Conservation (phyloP, 1,140 invertebrate genomes). For the Brachystomella parvula region DNA sequence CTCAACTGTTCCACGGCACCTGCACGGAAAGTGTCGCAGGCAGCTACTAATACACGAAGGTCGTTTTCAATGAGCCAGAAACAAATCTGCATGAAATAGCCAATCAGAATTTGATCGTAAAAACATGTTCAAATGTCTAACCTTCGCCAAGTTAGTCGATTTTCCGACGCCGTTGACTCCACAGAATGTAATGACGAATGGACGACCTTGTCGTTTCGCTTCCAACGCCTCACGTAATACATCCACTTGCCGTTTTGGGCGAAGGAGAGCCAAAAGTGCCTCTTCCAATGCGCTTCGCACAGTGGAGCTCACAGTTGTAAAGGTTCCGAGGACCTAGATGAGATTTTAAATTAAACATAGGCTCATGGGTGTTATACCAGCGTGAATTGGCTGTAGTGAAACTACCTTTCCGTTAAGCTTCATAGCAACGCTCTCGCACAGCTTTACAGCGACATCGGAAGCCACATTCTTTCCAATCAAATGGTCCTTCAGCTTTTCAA, state of each 20-base stretch:
- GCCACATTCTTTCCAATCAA: constrained; percentile 97
- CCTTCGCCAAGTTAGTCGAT: constrained; percentile 97
- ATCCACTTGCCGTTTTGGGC: constrained; percentile 88
- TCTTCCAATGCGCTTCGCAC: constrained; percentile 74
- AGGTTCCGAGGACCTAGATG: constrained; percentile 67
- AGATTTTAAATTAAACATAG: constrained; percentile 7
- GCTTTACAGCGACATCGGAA: constrained; percentile 82
- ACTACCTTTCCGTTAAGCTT: constrained; percentile 87
- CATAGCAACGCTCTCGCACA: constrained; percentile 87
- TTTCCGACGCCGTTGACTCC: constrained; percentile 99
- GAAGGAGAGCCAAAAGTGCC: constrained; percentile 81
- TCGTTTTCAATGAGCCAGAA: constrained; percentile 99
- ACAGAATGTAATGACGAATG: constrained; percentile 96
- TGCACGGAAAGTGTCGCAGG: constrained; percentile 98
- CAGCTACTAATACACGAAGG: constrained; percentile 90
- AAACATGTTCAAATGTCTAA: constrained; percentile 36
- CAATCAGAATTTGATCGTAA: not conserved
- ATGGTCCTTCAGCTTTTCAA: constrained; percentile 95
- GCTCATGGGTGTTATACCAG: not conserved
- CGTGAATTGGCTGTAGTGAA: not conserved
- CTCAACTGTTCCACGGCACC: constrained; percentile 97
- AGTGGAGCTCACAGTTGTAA: constrained; percentile 76
- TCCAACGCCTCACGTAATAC: constrained; percentile 93
- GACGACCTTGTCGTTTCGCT: constrained; percentile 66
- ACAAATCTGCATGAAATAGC: constrained; percentile 58